A percentile compares a stretch with the other conserved stretches of the same genome.
Conservation (phyloP, 2,888 invertebrate genomes). For the Macrophya annulata region DNA sequence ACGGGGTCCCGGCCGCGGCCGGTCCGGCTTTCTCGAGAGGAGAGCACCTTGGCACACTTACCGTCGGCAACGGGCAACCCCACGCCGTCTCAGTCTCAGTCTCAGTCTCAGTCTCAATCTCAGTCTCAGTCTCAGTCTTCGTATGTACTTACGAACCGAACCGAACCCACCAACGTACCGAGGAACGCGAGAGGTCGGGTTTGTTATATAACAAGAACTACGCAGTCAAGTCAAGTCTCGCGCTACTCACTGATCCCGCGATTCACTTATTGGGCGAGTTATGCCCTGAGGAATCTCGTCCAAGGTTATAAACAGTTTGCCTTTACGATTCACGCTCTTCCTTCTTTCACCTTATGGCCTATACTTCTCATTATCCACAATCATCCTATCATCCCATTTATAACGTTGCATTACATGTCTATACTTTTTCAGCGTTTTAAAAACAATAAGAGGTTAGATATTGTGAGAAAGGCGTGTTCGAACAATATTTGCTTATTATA, state of each 20-base stretch:
- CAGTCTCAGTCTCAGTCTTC: background rate
- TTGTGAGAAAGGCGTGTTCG: background rate
- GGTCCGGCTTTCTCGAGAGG: slow-evolving; percentile 79
- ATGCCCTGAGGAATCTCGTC: slow-evolving; percentile 32
- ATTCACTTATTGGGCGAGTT: slow-evolving; percentile 47
- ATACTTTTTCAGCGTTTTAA: background rate
- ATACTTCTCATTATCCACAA: background rate
- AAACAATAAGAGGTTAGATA: background rate
- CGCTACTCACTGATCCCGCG: slow-evolving; percentile 9
- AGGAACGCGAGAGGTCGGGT: slow-evolving; percentile 40
- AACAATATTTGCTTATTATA: too few relatives aligned
- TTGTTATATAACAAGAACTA: slow-evolving; percentile 54
- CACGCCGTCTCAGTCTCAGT: slow-evolving; percentile 64
- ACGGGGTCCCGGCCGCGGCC: slow-evolving; percentile 64
- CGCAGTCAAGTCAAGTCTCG: slow-evolving; percentile 33
- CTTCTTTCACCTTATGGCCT: slow-evolving; percentile 26
- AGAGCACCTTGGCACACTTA: slow-evolving; percentile 80
- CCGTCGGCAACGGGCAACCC: slow-evolving; percentile 67
- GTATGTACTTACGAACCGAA: background rate
- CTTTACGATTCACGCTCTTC: slow-evolving; percentile 46
- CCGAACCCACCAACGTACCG: background rate
- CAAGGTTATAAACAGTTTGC: slow-evolving; percentile 39
- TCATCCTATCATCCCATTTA: background rate
- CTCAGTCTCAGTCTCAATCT: slow-evolving; percentile 4
- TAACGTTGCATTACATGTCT: background rate